Conservation (phyloP, 2,888 invertebrate genomes). For the Neria commutata region DNA sequence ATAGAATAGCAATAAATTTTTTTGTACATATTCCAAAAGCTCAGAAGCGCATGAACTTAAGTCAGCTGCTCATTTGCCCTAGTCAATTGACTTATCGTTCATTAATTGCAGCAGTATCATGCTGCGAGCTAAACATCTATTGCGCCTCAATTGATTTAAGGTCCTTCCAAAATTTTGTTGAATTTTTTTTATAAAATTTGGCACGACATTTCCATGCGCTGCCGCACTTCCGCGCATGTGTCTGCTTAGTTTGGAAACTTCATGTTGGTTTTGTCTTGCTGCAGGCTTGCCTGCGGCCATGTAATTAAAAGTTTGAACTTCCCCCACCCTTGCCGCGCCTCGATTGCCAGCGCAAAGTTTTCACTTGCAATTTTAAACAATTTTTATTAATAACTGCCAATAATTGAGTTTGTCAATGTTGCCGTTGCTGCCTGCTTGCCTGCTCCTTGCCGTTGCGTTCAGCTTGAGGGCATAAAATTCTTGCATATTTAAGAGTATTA, state of each 20-base stretch:
- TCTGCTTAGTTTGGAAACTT: not conserved
- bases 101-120: too few species aligned
- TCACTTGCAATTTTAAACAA: conserved; percentile 4
- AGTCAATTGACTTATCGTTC: too few species aligned
- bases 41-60: too few species aligned
- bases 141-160: not conserved
- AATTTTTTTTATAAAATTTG: not conserved
- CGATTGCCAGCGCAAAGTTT: not conserved
- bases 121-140: too few species aligned
- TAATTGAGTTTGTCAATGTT: conserved; percentile 6
- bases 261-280: not conserved
- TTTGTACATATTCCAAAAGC: too few species aligned
- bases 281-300: not conserved
- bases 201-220: not conserved
- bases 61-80: too few species aligned
- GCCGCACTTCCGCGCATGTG: not conserved
- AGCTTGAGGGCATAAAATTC: too few species aligned
- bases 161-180: not conserved
- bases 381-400: not conserved
- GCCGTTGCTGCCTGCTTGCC: not conserved
- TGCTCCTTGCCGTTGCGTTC: too few species aligned
- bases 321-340: not conserved
- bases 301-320: conserved; percentile 20
- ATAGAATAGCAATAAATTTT: too few species aligned
- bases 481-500: too few species aligned